Base-by-base conservation (phyloP, 2,113 vertebrate genomes). In the Leptosomus discolor region DNA sequence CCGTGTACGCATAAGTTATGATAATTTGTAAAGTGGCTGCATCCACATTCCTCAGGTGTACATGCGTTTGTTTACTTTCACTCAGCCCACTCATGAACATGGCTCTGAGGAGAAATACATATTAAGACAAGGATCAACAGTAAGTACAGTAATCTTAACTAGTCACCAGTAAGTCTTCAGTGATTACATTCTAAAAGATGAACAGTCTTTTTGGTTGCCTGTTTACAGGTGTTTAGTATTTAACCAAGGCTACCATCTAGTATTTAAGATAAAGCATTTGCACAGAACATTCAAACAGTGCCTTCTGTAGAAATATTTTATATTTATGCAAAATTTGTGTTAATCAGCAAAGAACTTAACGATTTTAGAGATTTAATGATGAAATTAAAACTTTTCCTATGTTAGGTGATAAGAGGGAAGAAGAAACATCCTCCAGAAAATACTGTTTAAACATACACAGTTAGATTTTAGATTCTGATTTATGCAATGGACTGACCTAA, bases 11-110 rank as follows among this genome's bases (percentile, higher is more conserved):
- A 1, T 99, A 99, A 15, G 98, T 98, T 97, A 99, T 99, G 97
- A 99, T 99, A 82, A 99, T 99, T 96, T 99, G 99, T 94, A 99
- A 97, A 11, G 99, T 99, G 94, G 98, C 98, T 2, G 99, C 98
- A 95, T 99, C 99, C 98, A 99, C 99, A 32, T 99, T 99, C 97
- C 98, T 98, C 97, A 99, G 98, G 94, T 99, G 99, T 18, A 99
- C 98, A 1, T 99, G 99, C 17, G 99, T 99, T 97, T 99, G 99
- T 91, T 99, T 99, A 95, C 99, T 99, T 96, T 99, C 99, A 16
- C 99, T 99, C 27, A 99, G 98, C 92, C 99, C 99, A 0, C 99
- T 99, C 99, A 99, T 99, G 97, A 99, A 99, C 99, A 99, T 99
- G 48, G 99, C 99, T 98, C 99, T 99, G 80, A 54, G 43, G 45